Conservation (phyloP, 2,113 vertebrate genomes). For the Penelope pileata region DNA sequence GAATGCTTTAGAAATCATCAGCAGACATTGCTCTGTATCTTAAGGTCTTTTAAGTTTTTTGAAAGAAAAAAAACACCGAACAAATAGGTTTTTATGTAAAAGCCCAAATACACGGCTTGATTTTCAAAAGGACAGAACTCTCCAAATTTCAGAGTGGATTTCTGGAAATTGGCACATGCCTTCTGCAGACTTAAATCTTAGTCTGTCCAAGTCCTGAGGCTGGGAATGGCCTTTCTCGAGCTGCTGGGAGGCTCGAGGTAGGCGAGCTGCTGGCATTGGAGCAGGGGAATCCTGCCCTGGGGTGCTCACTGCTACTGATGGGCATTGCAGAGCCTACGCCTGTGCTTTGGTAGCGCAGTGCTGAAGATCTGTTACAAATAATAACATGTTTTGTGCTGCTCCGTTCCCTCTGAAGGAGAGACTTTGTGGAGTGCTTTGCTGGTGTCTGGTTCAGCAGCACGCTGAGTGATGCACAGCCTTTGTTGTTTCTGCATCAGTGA, state of each 20-base stretch:
- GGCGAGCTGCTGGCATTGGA: background rate
- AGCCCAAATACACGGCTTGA: background rate
- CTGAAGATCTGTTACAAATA: background rate
- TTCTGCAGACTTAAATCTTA: background rate
- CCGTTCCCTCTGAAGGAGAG: background rate
- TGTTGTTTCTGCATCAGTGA: background rate
- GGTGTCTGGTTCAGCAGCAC: background rate
- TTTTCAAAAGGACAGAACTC: background rate
- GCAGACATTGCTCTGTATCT: background rate
- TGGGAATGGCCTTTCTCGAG: too few species aligned
- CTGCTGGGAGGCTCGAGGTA: background rate
- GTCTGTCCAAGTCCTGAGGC: rapidly evolving
- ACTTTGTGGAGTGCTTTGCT: background rate
- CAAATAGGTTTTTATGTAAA: background rate
- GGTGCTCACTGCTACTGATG: background rate
- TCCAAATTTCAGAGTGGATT: background rate
- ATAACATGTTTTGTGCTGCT: background rate
- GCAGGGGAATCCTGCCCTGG: background rate
- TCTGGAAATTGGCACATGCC: background rate
- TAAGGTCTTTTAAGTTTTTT: background rate
- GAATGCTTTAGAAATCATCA: background rate
- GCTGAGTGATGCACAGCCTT: background rate
- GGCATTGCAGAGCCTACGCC: rapidly evolving
- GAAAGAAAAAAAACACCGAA: background rate
- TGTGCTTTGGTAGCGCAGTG: background rate